Evolutionary conservation across 1,140 invertebrate genomes (phyloP), one percentile per base, ranked within the genome.

Genomic region (Pogonus chalceus): DNA sequence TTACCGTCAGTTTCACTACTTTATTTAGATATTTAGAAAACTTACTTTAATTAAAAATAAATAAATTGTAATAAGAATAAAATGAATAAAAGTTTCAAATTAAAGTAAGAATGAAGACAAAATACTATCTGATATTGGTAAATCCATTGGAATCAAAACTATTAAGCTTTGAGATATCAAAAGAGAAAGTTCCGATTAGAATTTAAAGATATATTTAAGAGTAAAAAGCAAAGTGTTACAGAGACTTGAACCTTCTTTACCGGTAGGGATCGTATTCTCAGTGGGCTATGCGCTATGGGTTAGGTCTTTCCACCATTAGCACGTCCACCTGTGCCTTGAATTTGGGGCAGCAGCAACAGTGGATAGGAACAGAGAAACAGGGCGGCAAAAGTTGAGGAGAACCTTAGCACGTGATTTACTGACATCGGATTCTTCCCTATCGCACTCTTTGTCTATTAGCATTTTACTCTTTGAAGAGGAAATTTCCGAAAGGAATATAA

Each of bases 221-320:
- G 26, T n/a, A n/a, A n/a, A n/a, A n/a, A 4, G 26, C 26, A 31
- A 14, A 43, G 18, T 43, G 9, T 43, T 10, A 43, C 37, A 43
- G 4, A 14, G n/a, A 18, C 18, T 16, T 18, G 4, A 43, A 43
- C 37, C 37, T 9, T 43, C 37, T 43, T 43, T 43, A 43, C 37
- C 37, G 7, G 7, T 10, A 43, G 7, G 18, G 37, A 43, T 43
- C 37, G 37, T 43, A 43, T 43, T 16, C 37, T 43, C 37, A 43
- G 18, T 43, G 37, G 37, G 9, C 18, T 43, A 43, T 7, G 7
- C 18, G n/a, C n/a, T n/a, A n/a, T n/a, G n/a, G n/a, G n/a, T n/a
- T n/a, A n/a, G n/a, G n/a, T 43, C 37, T 43, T 43, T 43, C 37
- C 18, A 16, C 37, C 37, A 43, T 43, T 43, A 43, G 37, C 37